Evolutionary conservation across 2,797 vertebrate genomes (phyloP).

Genomic region (Australoheros facetus): DNA sequence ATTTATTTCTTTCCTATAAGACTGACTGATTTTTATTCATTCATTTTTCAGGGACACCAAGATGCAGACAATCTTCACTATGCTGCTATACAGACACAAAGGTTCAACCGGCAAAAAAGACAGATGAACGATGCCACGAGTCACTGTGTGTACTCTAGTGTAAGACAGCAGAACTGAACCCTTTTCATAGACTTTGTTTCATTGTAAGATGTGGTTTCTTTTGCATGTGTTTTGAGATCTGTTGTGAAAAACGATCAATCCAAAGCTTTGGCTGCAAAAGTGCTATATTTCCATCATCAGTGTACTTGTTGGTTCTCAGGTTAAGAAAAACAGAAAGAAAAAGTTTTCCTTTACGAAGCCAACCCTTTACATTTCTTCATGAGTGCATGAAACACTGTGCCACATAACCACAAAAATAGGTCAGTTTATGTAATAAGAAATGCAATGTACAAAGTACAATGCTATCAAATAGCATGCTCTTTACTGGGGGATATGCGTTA

Average conservation of each 20-base stretch:
- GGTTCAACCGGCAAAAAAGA: background rate
- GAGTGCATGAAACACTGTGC: background rate
- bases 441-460: background rate
- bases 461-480: background rate
- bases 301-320: background rate
- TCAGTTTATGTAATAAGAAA: background rate
- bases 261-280: background rate
- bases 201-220: background rate
- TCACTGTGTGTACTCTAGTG: conserved; percentile 35
- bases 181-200: background rate
- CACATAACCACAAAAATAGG: background rate
- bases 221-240: background rate
- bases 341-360: background rate
- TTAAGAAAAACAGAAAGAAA: fast-evolving
- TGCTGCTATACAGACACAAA: conserved; percentile 13
- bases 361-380: background rate
- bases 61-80: conserved; percentile 15
- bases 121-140: background rate
- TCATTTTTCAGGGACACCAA: background rate
- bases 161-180: background rate
- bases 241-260: background rate
- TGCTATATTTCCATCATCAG: background rate
- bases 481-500: background rate
- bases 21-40: fast-evolving
- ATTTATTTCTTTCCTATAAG: fast-evolving